Base-by-base conservation (phyloP, 2,888 invertebrate species). In the Lysandra bellargus region DNA sequence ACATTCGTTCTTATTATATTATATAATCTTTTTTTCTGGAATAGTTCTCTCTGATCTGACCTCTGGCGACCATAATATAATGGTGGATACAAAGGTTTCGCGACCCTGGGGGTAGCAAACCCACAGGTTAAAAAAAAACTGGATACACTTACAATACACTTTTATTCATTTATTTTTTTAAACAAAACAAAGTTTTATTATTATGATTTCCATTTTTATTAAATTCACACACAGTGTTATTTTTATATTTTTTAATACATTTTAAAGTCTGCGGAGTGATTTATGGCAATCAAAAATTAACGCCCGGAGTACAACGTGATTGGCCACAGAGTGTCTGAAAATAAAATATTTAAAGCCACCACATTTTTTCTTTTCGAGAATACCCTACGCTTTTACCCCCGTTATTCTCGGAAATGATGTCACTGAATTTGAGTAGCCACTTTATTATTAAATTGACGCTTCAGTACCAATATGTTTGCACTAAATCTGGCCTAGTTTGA, bases 401-500 rank as follows among this genome's bases (percentile, higher is more conserved):
- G 40, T 40, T 40, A 40, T 40, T 40, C 5, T 40, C 5, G 40
- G 5, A 40, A 40, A 40, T 40, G 40, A 40, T 40, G 40, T 40
- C 6, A 40, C 40, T 1, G 6, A 40, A 40, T 57, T 49, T 3
- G 49, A 17, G 53, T 17, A 4, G 57, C 69, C 33, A 33, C 14
- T 69, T 69, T 14, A 69, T 37, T 33, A 14, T 33, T 69, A 69
- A 69, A 69, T 37, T 37, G 69, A 14, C 33, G 69, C 69, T 30
- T 12, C 14, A 33, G 17, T 23, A 12, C 14, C 69, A 61, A 23
- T 61, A 23, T 33, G 17, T 37, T 37, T 37, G 69, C 69, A 14
- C 69, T 69, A 69, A 69, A 69, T 69, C 69, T 37, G 69, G 69
- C 69, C 33, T 37, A 69, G 69, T 69, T 69, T 69, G 33, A 69